A percentile compares a stretch with the other conserved stretches of the same genome.
phyloP scores from a whole-genome alignment of 2,888 invertebrate species.

The Brachyopa scutellaris region DNA sequence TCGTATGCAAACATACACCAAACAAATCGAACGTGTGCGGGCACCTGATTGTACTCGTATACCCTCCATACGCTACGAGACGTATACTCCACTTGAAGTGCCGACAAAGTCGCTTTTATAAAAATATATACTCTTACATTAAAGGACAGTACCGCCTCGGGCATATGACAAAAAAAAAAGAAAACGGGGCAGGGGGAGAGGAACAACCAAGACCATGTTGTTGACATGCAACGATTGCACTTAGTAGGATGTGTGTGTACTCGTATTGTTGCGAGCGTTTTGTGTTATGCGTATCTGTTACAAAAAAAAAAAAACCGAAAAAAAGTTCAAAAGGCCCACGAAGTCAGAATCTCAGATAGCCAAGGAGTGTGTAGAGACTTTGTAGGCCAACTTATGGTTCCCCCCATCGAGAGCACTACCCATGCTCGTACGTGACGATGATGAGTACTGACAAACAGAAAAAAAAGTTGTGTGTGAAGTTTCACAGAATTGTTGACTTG shows the following conservation, averaged over 20 bases:
- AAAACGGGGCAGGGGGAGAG: slow-evolving; percentile 3
- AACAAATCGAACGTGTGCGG: slow-evolving; percentile 64
- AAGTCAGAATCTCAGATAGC: slow-evolving; percentile 38
- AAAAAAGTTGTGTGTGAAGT: slow-evolving; percentile 42
- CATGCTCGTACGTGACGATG: slow-evolving; percentile 67
- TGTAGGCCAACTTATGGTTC: slow-evolving; percentile 24
- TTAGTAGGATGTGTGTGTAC: slow-evolving; percentile 53
- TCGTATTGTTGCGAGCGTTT: slow-evolving; percentile 25
- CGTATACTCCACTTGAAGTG: slow-evolving; percentile 61
- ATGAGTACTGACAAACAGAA: slow-evolving; percentile 69
- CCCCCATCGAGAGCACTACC: not conserved
- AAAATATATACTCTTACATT: slow-evolving; percentile 55
- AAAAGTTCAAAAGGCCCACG: slow-evolving; percentile 59
- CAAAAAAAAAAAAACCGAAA: slow-evolving; percentile 16
- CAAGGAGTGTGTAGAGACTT: slow-evolving; percentile 7
- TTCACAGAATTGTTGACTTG: slow-evolving; percentile 60
- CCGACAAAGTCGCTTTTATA: slow-evolving; percentile 65
- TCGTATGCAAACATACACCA: slow-evolving; percentile 42
- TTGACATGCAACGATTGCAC: slow-evolving; percentile 71
- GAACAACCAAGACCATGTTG: slow-evolving; percentile 32
- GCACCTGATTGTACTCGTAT: slow-evolving; percentile 53
- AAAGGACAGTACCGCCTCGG: slow-evolving; percentile 65
- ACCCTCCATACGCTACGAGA: slow-evolving; percentile 16
- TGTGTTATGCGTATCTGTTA: slow-evolving; percentile 62
- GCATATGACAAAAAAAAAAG: slow-evolving; percentile 60